Base-by-base conservation (phyloP, 2,797 vertebrate species). In the Rostrhamus sociabilis region DNA sequence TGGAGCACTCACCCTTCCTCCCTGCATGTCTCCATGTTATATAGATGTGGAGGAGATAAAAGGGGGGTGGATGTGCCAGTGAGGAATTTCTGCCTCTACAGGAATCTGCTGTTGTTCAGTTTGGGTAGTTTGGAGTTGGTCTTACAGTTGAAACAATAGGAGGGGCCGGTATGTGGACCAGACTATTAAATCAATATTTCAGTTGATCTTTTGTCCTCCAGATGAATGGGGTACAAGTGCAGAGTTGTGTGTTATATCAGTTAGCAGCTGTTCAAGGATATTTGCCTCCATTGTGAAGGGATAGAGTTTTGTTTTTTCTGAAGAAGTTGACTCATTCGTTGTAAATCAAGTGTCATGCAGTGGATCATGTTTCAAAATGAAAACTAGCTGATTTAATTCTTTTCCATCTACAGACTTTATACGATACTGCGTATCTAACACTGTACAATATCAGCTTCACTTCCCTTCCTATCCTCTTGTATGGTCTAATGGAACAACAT, bases 381-480 rank as follows among this genome's bases (percentile, higher is more conserved):
- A 66, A 32, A 42, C 11, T 12, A 23, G 9, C 62, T 36, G 11
- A 74, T 71, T 7, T 52, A 40, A 72, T 77, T 58, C 4, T 90
- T 86, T 71, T 96, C 89, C 31, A 22, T 95, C 90, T 94, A 7
- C 98, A 99, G 99, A 99, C 99, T 52, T 98, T 99, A 93, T 99
- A 99, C 3, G 99, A 99, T 82, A 99, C 99, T 1, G 99, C 99
- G 40, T 99, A 99, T 97, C 97, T 99, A 97, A 99, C 99, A 26
- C 98, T 99, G 92, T 99, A 99, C 98, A 99, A 99, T 98, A 99
- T 99, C 98, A 99, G 99, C 98, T 99, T 99, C 98, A 99, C 99
- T 36, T 99, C 99, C 74, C 99, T 99, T 96, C 99, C 99, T 95
- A 99, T 99, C 93, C 99, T 99, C 69, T 98, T 99, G 86, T 99